A percentile compares a stretch with the other conserved stretches of the same genome.
These are phyloP conservation scores for Proales similis DNA, from an alignment of 1,140 invertebrate species.

Conservation along the genomic window DNA sequence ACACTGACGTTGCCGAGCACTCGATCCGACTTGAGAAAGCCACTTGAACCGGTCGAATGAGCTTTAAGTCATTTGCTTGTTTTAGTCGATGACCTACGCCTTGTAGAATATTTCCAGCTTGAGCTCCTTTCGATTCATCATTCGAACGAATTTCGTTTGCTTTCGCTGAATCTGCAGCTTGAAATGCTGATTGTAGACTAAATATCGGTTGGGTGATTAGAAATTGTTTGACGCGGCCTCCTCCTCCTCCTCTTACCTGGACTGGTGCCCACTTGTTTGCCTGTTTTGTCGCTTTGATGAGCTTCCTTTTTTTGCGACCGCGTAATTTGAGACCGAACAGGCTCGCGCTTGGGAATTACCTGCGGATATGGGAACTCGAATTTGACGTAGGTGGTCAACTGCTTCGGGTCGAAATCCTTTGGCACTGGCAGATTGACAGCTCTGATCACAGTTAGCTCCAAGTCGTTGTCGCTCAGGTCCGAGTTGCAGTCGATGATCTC, in stretches of 20 bases:
- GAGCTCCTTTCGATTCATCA: constrained; percentile 62
- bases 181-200: constrained; percentile 37
- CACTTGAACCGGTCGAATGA: constrained; percentile 51
- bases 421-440: constrained; percentile 36
- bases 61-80: background rate
- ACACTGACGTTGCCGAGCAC: constrained; percentile 70
- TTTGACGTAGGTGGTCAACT: constrained; percentile 85
- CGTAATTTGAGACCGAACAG: background rate
- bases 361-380: constrained; percentile 84
- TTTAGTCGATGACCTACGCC: background rate
- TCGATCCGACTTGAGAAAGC: constrained; percentile 71
- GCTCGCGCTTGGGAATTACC: constrained; percentile 58
- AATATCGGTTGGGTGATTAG: constrained; percentile 37
- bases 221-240: constrained; percentile 22
- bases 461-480: constrained; percentile 79
- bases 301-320: constrained; percentile 65
- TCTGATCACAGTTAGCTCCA: constrained; percentile 63
- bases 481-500: constrained; percentile 82
- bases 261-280: constrained; percentile 72
- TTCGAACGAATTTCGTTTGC: constrained; percentile 38
- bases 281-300: constrained; percentile 67
- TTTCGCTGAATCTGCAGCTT: constrained; percentile 23
- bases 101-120: constrained; percentile 37
- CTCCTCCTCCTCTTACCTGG: constrained; percentile 56
- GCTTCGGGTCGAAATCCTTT: constrained; percentile 68